Base-by-base conservation (phyloP, 2,113 vertebrate species). In the Dicentrarchus labrax region DNA sequence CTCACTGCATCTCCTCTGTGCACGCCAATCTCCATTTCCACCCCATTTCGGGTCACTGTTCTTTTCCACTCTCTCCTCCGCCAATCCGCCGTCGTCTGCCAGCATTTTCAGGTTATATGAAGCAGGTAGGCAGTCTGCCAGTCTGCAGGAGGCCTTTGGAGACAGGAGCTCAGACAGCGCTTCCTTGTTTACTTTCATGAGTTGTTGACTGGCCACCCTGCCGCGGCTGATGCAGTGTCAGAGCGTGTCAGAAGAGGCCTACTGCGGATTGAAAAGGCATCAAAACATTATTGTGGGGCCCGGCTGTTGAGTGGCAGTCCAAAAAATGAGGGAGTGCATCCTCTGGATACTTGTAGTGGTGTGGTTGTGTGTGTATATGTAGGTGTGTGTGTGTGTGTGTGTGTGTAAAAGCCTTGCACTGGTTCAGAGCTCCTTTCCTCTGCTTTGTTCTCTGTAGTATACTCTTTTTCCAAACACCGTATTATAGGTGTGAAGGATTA, bases 401-500 rank as follows among this genome's bases (percentile, higher is more conserved):
- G 43, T 51, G 53, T 38, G 7, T 73, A 12, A 80, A 68, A 38
- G 43, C 61, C 39, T 64, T 7, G 13, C 38, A 62, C 66, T 30
- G 30, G 30, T 80, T 64, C 5, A 69, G 48, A 75, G 30, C 17
- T 78, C 19, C 41, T 48, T 43, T 75, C 45, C n/a, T 62, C 47
- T 59, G 80, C 54, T 85, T 76, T 54, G 39, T 86, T 78, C 80
- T 76, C 56, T n/a, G 38, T 45, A 51, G 57, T 73, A 71, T 47
- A 62, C 50, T 60, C 51, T 65, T 69, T 72, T n/a, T 56, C 66
- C 70, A 82, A 87, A 86, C 78, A 80, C 84, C 7, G 6, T 24
- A 76, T 92, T 84, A 77, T 84, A 78, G 74, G 64, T 90, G 82
- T 90, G 80, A 87, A 87, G 88, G 89, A 90, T 88, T 82, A 88